These are phyloP conservation scores for Nothocercus nigrocapillus DNA, from an alignment of 2,113 vertebrate genomes.

Conservation along the genomic window DNA sequence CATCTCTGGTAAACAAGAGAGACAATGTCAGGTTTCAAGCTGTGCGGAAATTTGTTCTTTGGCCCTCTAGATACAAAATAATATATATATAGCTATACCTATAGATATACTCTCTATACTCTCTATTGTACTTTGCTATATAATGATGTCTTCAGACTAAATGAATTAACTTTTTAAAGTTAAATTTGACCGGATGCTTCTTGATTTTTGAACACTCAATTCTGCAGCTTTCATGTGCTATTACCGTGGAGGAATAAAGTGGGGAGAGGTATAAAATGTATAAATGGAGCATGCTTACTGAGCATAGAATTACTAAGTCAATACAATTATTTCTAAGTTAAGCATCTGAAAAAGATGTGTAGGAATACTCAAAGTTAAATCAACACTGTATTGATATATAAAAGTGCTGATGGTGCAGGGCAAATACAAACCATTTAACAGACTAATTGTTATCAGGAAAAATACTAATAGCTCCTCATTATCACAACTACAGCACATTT, in stretches of 20 bases:
- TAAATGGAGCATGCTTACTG: neutral
- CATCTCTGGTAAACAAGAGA: neutral
- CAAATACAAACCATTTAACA: slow-evolving; percentile 16
- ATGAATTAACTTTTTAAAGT: neutral
- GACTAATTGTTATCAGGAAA: slow-evolving; percentile 55
- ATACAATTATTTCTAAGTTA: slow-evolving; percentile 12
- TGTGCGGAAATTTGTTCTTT: neutral
- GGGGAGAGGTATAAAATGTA: neutral
- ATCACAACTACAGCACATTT: neutral
- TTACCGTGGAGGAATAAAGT: neutral
- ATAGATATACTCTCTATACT: too few relatives aligned
- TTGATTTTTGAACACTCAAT: neutral
- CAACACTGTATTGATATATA: neutral
- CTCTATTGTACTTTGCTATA: fast-evolving
- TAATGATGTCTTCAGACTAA: neutral
- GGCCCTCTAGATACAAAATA: neutral
- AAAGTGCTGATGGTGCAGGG: slow-evolving; percentile 39
- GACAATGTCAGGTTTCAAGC: neutral
- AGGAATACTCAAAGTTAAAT: slow-evolving; percentile 19
- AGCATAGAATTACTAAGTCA: neutral
- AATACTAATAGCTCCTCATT: slow-evolving; percentile 55
- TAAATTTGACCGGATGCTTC: neutral
- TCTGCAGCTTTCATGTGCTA: neutral
- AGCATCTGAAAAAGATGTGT: neutral
- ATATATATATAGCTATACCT: too few relatives aligned